Evolutionary conservation across 2,797 vertebrate genomes (phyloP), one percentile per base, ranked within the genome.

Genomic region (Sylvia borin): DNA sequence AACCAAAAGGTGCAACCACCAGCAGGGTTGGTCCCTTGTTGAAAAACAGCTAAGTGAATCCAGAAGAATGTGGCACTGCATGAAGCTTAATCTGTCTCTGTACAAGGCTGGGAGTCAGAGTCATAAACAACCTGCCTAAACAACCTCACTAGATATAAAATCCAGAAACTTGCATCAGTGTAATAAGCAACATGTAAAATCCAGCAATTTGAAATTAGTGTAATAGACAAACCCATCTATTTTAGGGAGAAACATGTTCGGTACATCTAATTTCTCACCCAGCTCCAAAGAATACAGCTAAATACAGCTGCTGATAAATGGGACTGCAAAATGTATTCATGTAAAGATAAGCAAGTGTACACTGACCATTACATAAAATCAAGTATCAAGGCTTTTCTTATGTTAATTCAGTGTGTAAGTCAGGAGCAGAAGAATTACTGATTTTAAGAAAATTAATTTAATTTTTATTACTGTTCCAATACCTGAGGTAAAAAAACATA

Each of bases 381-480:
- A 84, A 70, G 61, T 67, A 84, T 8, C 40, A 85, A 74, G 36
- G n/a, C 34, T 80, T 85, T 73, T 89, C 68, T n/a, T 77, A 78
- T 38, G 67, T 45, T 92, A 92, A 92, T 82, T 86, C 72, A 92
- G 43, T n/a, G 74, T 75, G 29, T 87, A 96, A 58, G 47, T 82
- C 83, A 96, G 60, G 38, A 91, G 88, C 68, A 92, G 34, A 70
- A 77, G 40, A 97, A 94, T 82, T 70, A 87, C 38, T 4, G 4
- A 61, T 87, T 89, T 95, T 88, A 88, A 96, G 73, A 95, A 96
- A 86, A 97, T 51, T 53, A 95, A 95, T 96, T 80, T 82, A 31
- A 81, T 95, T 88, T 95, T 88, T 79, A 85, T 89, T 94, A 83
- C 84, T 65, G 48, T 91, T 94, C 84, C 51, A 90, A 36, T 31